A percentile compares a stretch with the other conserved stretches of the same genome.
phyloP scores from a whole-genome alignment of 1,140 invertebrate species.

The Aphidius ervi region DNA sequence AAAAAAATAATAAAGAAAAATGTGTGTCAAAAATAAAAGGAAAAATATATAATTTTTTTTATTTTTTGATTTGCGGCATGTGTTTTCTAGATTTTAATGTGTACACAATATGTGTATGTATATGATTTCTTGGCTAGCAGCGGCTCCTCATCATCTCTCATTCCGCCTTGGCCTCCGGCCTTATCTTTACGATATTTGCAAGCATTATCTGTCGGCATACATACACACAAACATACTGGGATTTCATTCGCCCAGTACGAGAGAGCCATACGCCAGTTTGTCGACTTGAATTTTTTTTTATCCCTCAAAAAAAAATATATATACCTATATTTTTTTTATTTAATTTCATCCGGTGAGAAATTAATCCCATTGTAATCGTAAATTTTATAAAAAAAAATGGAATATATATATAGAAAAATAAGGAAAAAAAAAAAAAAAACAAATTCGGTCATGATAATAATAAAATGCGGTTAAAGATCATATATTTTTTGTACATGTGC shows the following conservation, averaged over 20 bases:
- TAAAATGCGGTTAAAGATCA: slow-evolving; percentile 5
- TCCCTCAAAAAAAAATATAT: not conserved
- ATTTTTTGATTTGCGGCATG: slow-evolving; percentile 11
- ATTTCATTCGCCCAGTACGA: slow-evolving; percentile 29
- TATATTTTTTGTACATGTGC: slow-evolving; percentile 9
- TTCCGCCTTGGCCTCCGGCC: slow-evolving; percentile 23
- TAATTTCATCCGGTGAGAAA: not conserved
- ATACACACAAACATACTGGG: slow-evolving; percentile 28
- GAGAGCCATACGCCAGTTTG: slow-evolving; percentile 21
- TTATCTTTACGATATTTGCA: slow-evolving; percentile 56
- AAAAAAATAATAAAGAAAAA: slow-evolving; percentile 10
- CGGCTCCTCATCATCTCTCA: slow-evolving; percentile 11
- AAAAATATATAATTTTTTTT: slow-evolving; percentile 38
- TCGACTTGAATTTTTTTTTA: not conserved
- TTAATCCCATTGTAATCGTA: slow-evolving; percentile 6
- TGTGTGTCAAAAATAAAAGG: slow-evolving; percentile 4
- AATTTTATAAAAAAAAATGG: not conserved
- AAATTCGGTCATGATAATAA: not conserved
- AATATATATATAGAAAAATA: not conserved
- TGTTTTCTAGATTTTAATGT: not conserved
- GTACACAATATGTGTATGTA: no score
- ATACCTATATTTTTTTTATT: not conserved
- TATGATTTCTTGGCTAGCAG: slow-evolving; percentile 5
- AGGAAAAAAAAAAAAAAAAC: not conserved
- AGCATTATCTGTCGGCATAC: slow-evolving; percentile 42